Base-by-base conservation (phyloP, 1,140 invertebrate species). In the Lepidurus couesii region DNA sequence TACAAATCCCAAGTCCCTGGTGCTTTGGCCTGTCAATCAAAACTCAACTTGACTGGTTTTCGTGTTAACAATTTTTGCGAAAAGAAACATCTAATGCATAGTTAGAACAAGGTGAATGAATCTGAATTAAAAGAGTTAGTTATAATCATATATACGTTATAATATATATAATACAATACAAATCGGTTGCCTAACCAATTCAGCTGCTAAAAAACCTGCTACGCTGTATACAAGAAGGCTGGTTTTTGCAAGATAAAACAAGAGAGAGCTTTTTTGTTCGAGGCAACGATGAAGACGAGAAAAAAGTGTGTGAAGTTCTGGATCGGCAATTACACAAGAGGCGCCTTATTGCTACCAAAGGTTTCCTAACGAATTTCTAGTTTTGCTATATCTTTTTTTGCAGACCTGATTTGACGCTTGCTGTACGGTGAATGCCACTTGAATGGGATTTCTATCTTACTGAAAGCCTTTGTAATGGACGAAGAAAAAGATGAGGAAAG, bases 401-500 rank as follows among this genome's bases (percentile, higher is more conserved):
- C 16, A 43, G 42, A 42, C 44, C 42, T 11, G 42, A 43, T 75
- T 42, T 16, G 3, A 44, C 16, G 77, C 7, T 44, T 24, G 73
- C 44, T 44, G 16, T 42, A 7, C 21, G 47, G 24, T 42, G 44
- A 16, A 26, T 75, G 34, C 4, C 75, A 44, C 21, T 43, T 21
- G 74, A 42, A 26, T 21, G n/a, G 9, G 74, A n/a, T 21, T 21
- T 8, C 42, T 73, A 26, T 13, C 44, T 81, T 76, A 82, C 42
- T 78, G 21, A 78, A 85, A 84, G 65, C 89, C 89, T 80, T 93
- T 94, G 87, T 95, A 95, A 87, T 94, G 92, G 82, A 95, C 92
- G 88, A 96, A 96, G 89, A 96, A 96, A 88, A 95, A 96, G 84
- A 95, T 92, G 81, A 96, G 90, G 87, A 97, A 97, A 83, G 95